These are phyloP conservation scores for Drosophila maculinotata DNA, from an alignment of 2,888 invertebrate genomes.

Conservation along the genomic window DNA sequence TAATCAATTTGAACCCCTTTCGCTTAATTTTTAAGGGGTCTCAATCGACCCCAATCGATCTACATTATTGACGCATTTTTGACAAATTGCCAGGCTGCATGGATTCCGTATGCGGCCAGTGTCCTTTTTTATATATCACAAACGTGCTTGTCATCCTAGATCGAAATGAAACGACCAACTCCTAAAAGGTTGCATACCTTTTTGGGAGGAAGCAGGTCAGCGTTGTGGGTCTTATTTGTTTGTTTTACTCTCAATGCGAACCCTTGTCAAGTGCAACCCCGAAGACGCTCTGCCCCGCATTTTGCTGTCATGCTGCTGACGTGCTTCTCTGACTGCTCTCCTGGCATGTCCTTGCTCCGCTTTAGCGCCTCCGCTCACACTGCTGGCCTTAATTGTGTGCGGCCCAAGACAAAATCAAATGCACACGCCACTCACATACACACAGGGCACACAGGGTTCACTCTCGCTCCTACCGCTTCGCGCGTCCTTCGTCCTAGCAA, in stretches of 20 bases:
- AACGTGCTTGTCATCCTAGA: constrained; percentile 71
- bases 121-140: constrained; percentile 52
- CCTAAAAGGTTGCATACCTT: constrained; percentile 66
- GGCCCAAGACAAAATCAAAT: constrained; percentile 68
- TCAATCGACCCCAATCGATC: constrained; percentile 68
- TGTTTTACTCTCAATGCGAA: constrained; percentile 75
- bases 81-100: constrained; percentile 72
- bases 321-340: constrained; percentile 37
- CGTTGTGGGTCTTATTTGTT: constrained; percentile 58
- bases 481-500: constrained; percentile 16
- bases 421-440: constrained; percentile 55
- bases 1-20: constrained; percentile 64
- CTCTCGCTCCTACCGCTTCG: no score
- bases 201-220: constrained; percentile 60
- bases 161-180: constrained; percentile 27
- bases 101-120: constrained; percentile 50
- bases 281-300: constrained; percentile 4
- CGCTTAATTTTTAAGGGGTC: constrained; percentile 55
- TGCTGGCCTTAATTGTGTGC: constrained; percentile 77
- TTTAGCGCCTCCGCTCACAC: constrained; percentile 64
- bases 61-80: constrained; percentile 81
- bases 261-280: constrained; percentile 67
- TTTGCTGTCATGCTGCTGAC: constrained; percentile 31
- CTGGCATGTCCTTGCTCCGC: constrained; percentile 71
- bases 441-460: constrained; percentile 19